Percentiles rank a stretch among this genome's conserved stretches.
Conservation (phyloP, 2,888 invertebrate species). For the Epinotia ramella region DNA sequence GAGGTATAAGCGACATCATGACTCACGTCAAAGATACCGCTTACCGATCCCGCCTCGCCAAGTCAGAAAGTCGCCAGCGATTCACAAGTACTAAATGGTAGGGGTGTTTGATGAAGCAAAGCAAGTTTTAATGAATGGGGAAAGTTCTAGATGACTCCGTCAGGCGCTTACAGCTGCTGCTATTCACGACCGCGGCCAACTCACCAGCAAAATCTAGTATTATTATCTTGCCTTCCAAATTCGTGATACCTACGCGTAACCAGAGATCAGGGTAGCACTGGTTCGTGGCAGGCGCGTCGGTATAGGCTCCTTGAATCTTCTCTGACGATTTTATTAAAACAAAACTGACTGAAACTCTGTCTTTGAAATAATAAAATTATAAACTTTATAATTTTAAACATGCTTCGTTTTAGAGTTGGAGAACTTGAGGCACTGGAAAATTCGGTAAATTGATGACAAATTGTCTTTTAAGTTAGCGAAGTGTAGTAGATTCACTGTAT, state of each 20-base stretch:
- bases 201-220: neutral
- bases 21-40: too few relatives aligned
- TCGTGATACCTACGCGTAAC: neutral
- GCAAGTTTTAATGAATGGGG: constrained; percentile 49
- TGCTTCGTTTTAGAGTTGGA: constrained; percentile 1
- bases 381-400: constrained; percentile 32
- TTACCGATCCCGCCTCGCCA: too few relatives aligned
- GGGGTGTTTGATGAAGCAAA: constrained; percentile 38
- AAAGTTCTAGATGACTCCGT: constrained; percentile 41
- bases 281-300: neutral
- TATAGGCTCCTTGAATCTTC: neutral
- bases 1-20: too few relatives aligned
- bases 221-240: neutral
- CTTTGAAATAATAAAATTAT: constrained; percentile 29
- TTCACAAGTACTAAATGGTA: constrained; percentile 37
- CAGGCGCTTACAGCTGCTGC: constrained; percentile 12
- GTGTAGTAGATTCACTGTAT: too few relatives aligned
- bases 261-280: neutral
- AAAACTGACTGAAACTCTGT: constrained; percentile 35
- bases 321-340: constrained; percentile 38
- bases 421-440: constrained; percentile 1
- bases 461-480: constrained; percentile 2
- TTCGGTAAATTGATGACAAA: neutral
- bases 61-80: too few relatives aligned
- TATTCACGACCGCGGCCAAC: neutral